phyloP scores from a whole-genome alignment of 2,888 invertebrate genomes.

The Tetropium fuscum region DNA sequence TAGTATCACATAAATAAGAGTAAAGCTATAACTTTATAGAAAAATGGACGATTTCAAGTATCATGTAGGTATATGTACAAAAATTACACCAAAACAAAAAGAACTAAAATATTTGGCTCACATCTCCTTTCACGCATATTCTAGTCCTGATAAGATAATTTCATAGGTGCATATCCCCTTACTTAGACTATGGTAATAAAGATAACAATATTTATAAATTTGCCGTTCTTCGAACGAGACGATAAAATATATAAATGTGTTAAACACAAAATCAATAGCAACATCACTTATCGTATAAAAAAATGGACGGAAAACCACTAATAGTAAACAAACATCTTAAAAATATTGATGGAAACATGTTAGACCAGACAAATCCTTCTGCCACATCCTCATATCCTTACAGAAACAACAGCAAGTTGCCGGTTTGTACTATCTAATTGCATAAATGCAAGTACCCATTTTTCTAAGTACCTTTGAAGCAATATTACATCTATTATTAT shows the following conservation, averaged over 20 bases:
- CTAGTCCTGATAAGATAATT: constrained; percentile 6
- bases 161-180: too few species aligned
- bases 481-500: too few species aligned
- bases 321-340: constrained; percentile 1
- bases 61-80: constrained; percentile 10
- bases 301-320: constrained; percentile 35
- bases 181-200: constrained; percentile 46
- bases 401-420: background rate
- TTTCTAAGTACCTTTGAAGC: too few species aligned
- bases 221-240: constrained; percentile 46
- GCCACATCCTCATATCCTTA: constrained; percentile 1
- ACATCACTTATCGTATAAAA: constrained; percentile 33
- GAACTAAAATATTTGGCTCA: too few species aligned
- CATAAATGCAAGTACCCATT: background rate
- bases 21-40: constrained; percentile 28
- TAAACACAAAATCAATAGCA: constrained; percentile 49
- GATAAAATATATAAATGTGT: constrained; percentile 56
- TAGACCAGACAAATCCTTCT: background rate
- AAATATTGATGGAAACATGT: constrained; percentile 25
- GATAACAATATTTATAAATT: constrained; percentile 51
- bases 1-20: constrained; percentile 33
- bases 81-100: too few species aligned
- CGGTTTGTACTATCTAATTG: constrained; percentile 33
- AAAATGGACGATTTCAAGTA: constrained; percentile 21
- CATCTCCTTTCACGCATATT: too few species aligned